Conservation (phyloP, 2,797 vertebrate genomes). For the Lutjanus campechanus region DNA sequence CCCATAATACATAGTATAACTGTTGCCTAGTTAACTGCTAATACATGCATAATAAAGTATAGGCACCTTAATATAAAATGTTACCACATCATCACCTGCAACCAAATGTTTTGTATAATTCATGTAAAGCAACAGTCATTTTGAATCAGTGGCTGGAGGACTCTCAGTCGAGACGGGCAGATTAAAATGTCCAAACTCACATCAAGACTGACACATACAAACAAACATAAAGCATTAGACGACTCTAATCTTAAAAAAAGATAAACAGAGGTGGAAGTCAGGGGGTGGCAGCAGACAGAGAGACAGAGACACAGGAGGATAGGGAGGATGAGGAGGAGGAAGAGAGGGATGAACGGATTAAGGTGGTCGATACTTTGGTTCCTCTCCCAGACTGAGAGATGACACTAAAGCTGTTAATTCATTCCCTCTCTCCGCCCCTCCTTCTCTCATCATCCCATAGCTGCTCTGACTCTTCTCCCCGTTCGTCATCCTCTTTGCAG, state of each 20-base stretch:
- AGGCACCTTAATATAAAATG: background rate
- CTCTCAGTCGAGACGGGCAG: constrained; percentile 39
- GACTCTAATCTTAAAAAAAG: constrained; percentile 66
- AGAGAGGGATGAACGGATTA: constrained; percentile 85
- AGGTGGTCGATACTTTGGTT: constrained; percentile 83
- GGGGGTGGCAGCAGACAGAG: constrained; percentile 61
- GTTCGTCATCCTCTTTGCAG: constrained; percentile 18
- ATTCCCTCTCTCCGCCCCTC: constrained; percentile 49
- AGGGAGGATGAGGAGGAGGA: constrained; percentile 71
- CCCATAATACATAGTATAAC: no score
- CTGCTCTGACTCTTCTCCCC: constrained; percentile 27
- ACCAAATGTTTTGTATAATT: background rate
- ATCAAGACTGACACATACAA: constrained; percentile 28
- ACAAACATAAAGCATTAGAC: constrained; percentile 66
- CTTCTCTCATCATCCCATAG: constrained; percentile 20
- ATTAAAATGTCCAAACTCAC: constrained; percentile 21
- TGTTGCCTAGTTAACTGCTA: no score
- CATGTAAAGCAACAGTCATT: background rate
- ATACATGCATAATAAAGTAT: no score
- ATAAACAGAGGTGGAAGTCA: constrained; percentile 57
- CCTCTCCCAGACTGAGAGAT: constrained; percentile 84
- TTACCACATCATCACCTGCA: background rate
- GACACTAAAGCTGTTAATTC: constrained; percentile 88
- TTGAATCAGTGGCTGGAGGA: background rate
- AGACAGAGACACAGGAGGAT: constrained; percentile 54